Conservation (phyloP, 2,888 invertebrate species). For the Lepidochrysops patricia region DNA sequence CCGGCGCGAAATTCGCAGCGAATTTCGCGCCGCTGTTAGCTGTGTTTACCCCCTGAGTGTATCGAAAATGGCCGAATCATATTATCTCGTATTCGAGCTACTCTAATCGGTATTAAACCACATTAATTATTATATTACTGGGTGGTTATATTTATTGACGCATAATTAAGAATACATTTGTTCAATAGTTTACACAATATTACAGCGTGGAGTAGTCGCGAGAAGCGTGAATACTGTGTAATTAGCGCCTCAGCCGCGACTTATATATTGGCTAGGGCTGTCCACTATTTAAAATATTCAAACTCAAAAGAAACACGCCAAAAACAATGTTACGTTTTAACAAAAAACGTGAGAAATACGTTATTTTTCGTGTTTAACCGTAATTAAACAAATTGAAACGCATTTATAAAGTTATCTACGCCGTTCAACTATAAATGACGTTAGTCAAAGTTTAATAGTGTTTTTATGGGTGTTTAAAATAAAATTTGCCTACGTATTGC, state of each 20-base stretch:
- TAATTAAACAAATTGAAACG: background rate
- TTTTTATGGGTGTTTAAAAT: background rate
- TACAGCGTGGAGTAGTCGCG: background rate
- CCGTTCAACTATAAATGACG: background rate
- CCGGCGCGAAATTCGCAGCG: too few species aligned
- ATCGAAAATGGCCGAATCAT: too few species aligned
- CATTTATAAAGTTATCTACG: background rate
- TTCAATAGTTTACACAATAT: background rate
- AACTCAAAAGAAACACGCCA: background rate
- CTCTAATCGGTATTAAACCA: too few species aligned
- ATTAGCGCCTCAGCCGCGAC: constrained; percentile 34
- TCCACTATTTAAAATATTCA: background rate
- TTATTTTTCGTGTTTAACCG: background rate
- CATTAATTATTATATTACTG: too few species aligned
- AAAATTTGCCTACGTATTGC: background rate
- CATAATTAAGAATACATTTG: background rate
- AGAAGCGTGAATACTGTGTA: constrained; percentile 18
- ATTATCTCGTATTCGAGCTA: too few species aligned
- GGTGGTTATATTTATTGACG: background rate
- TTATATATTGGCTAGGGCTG: constrained; percentile 41
- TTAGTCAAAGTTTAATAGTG: background rate
- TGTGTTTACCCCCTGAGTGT: too few species aligned
- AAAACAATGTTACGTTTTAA: background rate
- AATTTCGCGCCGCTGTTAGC: background rate
- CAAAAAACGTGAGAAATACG: background rate